phyloP scores from a whole-genome alignment of 2,888 invertebrate species.

The Hirtodrosophila trivittata region DNA sequence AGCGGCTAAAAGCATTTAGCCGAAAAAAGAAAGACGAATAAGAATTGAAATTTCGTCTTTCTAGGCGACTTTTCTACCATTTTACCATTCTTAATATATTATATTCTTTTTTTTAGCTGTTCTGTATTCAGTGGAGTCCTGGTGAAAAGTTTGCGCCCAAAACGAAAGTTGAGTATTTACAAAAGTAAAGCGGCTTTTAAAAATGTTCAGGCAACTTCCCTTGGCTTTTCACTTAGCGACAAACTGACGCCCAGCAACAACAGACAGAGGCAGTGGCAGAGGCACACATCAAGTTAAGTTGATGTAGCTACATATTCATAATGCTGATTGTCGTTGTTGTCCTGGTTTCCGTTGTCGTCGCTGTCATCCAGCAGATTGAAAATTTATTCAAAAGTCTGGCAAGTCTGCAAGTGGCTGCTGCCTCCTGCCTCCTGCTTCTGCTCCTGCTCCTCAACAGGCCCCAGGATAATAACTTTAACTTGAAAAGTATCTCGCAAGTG shows the following conservation, averaged over 20 bases:
- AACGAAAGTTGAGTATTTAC: conserved; percentile 58
- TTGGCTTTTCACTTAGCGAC: conserved; percentile 68
- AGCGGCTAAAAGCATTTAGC: conserved; percentile 71
- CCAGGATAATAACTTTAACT: conserved; percentile 67
- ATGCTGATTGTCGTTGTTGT: conserved; percentile 62
- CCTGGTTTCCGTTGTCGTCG: conserved; percentile 21
- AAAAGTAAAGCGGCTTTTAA: conserved; percentile 74
- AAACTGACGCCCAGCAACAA: conserved; percentile 32
- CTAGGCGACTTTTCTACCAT: conserved; percentile 27
- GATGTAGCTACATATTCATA: conserved; percentile 74
- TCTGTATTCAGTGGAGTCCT: conserved; percentile 31
- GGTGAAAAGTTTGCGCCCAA: conserved; percentile 55
- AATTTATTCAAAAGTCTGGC: conserved; percentile 72
- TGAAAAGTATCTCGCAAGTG: conserved; percentile 68
- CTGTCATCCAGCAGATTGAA: conserved; percentile 60
- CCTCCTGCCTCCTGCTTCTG: conserved; percentile 12
- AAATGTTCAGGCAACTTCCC: conserved; percentile 65
- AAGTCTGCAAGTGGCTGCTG: conserved; percentile 50
- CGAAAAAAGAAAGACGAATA: conserved; percentile 9
- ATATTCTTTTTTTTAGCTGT: conserved; percentile 10
- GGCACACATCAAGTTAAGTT: conserved; percentile 59
- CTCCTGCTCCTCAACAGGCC: not conserved
- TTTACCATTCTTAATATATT: conserved; percentile 4
- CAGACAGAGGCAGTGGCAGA: conserved; percentile 8
- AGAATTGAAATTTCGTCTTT: conserved; percentile 39